Conservation (phyloP, 2,113 vertebrate genomes). For the Sterna hirundo region DNA sequence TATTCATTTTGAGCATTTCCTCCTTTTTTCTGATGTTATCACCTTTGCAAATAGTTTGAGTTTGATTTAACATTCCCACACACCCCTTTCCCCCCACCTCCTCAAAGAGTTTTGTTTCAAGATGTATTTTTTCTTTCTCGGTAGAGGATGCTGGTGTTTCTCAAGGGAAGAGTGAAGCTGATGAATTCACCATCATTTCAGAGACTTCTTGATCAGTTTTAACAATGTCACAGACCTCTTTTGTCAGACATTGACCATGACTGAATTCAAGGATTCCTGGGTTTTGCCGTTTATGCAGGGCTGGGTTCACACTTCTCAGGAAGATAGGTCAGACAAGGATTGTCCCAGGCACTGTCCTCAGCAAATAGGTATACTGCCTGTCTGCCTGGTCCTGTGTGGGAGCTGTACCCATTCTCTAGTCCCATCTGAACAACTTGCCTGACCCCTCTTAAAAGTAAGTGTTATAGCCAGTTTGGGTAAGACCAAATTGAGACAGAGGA, state of each 20-base stretch:
- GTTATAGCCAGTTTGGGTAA: background rate
- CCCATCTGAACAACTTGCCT: background rate
- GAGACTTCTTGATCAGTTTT: background rate
- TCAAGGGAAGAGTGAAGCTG: background rate
- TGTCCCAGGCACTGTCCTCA: background rate
- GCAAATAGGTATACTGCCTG: background rate
- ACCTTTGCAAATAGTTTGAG: background rate
- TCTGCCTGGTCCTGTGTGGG: rapidly evolving
- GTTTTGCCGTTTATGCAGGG: background rate
- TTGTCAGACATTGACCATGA: background rate
- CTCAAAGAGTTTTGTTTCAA: background rate
- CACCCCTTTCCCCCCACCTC: background rate
- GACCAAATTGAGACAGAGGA: background rate
- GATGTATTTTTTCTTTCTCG: background rate
- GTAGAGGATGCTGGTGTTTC: background rate
- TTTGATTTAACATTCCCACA: background rate
- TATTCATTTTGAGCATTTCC: background rate
- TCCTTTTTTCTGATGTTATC: constrained; percentile 13
- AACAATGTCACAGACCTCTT: background rate
- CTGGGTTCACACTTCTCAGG: background rate
- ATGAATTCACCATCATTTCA: background rate
- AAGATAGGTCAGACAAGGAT: background rate
- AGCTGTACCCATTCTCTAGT: background rate
- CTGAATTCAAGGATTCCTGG: background rate
- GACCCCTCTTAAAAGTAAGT: background rate